Conservation (phyloP, 1,140 invertebrate genomes). For the Argopecten irradians region DNA sequence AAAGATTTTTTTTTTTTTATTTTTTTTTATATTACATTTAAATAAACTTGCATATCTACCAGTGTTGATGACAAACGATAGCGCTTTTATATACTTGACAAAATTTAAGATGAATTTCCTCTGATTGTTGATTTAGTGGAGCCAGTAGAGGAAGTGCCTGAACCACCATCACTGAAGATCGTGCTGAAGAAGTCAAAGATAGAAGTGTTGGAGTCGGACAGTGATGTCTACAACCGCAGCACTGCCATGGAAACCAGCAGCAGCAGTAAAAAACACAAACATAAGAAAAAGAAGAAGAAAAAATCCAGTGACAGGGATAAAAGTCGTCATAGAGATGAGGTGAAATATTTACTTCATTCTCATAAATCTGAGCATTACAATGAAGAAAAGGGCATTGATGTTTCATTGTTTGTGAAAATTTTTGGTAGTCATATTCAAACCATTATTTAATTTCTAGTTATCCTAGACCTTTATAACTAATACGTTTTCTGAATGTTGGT, state of each 20-base stretch:
- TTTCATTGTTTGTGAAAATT: no score
- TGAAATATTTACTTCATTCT: no score
- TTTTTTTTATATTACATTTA: no score
- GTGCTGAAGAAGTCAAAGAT: constrained; percentile 82
- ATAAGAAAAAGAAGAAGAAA: constrained; percentile 76
- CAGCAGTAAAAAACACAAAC: constrained; percentile 65
- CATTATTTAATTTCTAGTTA: not conserved
- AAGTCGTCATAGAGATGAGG: constrained; percentile 56
- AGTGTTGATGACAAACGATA: no score
- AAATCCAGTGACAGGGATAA: constrained; percentile 67
- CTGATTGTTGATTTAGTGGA: constrained; percentile 34
- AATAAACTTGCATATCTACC: no score
- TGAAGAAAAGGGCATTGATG: no score
- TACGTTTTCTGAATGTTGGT: no score
- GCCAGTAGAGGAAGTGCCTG: constrained; percentile 36
- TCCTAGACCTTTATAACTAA: no score
- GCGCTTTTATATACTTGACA: no score
- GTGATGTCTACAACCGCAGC: constrained; percentile 45
- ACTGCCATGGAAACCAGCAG: constrained; percentile 33
- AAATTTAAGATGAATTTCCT: not conserved
- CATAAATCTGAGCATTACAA: no score
- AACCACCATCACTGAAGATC: constrained; percentile 82
- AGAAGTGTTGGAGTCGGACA: constrained; percentile 81
- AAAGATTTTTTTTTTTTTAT: no score
- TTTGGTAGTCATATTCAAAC: not conserved